Percentiles rank a stretch among this genome's conserved stretches.
Evolutionary conservation across 2,113 vertebrate genomes (phyloP).

Genomic region (Aleadryas rufinucha): DNA sequence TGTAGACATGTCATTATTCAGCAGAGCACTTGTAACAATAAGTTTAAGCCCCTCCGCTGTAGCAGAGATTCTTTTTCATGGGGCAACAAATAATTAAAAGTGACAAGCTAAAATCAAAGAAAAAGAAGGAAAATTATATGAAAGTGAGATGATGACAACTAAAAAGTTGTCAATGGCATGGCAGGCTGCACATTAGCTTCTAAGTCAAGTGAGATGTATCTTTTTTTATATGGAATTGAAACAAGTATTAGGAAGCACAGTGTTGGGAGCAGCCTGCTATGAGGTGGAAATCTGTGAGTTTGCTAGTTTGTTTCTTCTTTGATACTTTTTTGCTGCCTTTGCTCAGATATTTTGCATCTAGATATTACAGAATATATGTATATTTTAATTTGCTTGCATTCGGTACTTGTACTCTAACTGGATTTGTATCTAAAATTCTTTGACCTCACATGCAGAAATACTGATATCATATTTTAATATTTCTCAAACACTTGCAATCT

Average conservation of each 20-base stretch:
- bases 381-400: not conserved
- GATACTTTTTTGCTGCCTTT: not conserved
- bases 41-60: not conserved
- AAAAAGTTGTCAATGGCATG: not conserved
- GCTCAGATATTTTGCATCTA: not conserved
- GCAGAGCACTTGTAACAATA: not conserved
- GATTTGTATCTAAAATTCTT: not conserved
- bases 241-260: not conserved
- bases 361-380: not conserved
- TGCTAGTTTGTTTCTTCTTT: not conserved
- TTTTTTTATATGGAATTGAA: not conserved
- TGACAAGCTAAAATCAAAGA: not conserved
- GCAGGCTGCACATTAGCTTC: not conserved
- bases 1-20: not conserved
- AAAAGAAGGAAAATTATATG: not conserved
- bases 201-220: not conserved
- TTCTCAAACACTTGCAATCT: not conserved
- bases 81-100: not conserved
- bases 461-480: accelerated
- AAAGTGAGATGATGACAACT: not conserved
- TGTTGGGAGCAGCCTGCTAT: not conserved
- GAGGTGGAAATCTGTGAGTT: not conserved
- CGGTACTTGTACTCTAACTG: not conserved
- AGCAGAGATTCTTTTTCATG: not conserved
- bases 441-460: not conserved